Conservation (phyloP, 2,888 invertebrate species). For the Clistopyga incitator region DNA sequence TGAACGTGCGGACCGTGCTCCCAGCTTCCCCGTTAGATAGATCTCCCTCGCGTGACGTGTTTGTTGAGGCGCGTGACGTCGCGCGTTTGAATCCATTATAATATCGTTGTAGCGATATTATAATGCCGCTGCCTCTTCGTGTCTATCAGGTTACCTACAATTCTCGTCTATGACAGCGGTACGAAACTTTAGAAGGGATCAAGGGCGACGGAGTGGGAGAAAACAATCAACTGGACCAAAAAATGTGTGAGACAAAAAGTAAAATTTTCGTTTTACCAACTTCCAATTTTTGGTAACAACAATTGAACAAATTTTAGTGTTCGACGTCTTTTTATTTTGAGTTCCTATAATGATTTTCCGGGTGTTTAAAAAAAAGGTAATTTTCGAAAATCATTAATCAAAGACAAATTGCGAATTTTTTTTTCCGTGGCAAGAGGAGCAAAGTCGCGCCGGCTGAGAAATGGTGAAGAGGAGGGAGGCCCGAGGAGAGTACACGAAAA, state of each 20-base stretch:
- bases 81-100: constrained; percentile 72
- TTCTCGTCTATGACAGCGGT: not conserved
- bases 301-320: no score
- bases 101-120: constrained; percentile 62
- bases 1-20: constrained; percentile 73
- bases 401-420: no score
- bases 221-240: no score
- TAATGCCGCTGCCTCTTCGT: constrained; percentile 29
- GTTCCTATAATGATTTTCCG: no score
- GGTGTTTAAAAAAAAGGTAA: no score
- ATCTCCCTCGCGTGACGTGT: constrained; percentile 76
- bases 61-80: constrained; percentile 72
- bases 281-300: no score
- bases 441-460: not conserved
- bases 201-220: no score
- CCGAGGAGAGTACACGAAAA: not conserved
- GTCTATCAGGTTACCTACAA: constrained; percentile 20
- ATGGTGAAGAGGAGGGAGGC: not conserved
- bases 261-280: no score
- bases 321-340: no score
- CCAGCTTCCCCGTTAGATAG: constrained; percentile 71
- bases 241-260: no score
- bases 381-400: no score
- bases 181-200: not conserved
- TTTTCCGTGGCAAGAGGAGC: no score